A percentile compares a stretch with the other conserved stretches of the same genome.
phyloP scores from a whole-genome alignment of 2,113 vertebrate species.

The Thermophis baileyi region DNA sequence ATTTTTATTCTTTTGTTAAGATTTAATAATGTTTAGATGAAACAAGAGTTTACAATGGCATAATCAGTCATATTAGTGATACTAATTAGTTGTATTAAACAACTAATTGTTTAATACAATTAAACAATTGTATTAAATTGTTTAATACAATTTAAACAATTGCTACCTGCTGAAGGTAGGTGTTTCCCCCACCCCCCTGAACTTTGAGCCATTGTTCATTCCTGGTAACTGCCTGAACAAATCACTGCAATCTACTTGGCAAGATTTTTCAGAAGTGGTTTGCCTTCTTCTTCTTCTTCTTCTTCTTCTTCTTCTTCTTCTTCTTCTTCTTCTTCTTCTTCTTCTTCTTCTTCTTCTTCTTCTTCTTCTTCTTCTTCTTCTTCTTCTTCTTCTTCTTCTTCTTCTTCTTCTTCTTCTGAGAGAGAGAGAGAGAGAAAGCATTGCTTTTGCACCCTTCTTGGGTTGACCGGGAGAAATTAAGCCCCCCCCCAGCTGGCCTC shows the following conservation, averaged over 20 bases:
- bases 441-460: no score
- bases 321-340: background rate
- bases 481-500: no score
- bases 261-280: background rate
- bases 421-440: no score
- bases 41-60: background rate
- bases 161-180: background rate
- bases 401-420: background rate
- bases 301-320: background rate
- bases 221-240: background rate
- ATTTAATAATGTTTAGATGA: background rate
- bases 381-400: background rate
- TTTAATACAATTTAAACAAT: no score
- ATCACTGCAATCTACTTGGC: background rate
- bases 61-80: background rate
- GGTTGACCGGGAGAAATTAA: no score
- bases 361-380: background rate
- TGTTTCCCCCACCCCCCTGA: accelerated
- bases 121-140: no score
- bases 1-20: background rate
- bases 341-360: background rate
- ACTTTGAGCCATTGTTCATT: background rate
- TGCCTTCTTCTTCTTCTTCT: background rate
- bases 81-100: background rate
- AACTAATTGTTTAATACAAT: no score